Evolutionary conservation across 2,888 invertebrate species (phyloP), one percentile per base, ranked within the genome.

Genomic region (Cataglyphis livida): DNA sequence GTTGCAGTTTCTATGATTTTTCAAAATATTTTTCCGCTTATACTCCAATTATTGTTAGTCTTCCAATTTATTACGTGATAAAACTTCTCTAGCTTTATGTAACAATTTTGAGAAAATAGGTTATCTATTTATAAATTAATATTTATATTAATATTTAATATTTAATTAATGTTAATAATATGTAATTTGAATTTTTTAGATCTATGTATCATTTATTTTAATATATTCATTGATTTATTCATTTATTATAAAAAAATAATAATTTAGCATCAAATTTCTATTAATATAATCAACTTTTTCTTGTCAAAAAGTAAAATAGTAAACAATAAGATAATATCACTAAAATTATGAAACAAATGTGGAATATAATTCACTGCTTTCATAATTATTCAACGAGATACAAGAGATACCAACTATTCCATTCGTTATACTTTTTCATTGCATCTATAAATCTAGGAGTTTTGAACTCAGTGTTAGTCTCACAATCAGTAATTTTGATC

Each of bases 161-260:
- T 57, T 57, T 71, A 71, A 57, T 71, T 32, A 21, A 3, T 32
- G 54, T 54, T n/a, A 48, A 48, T 66, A n/a, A 48, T 68, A 3
- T 21, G 51, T 6, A 35, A 51, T 6, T 51, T 51, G 0, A 51
- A 44, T 61, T 9, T 25, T 38, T 57, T 57, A 0, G 41, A 44
- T 9, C 5, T 51, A 51, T n/a, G 15, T n/a, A 51, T 44, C 15
- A 44, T 44, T 51, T 51, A 51, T 48, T 18, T 48, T 18, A 1
- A 48, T 6, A 51, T 51, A 51, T 51, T 7, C 6, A 41, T 41
- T 12, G 1, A 35, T 35, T 12, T 6, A 35, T 35, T 35, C 32
- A 35, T 1, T 25, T 25, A 18, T 48, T 18, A 48, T 48, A 5
- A 18, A 41, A 10, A 41, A 44, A 38, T 12, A 59, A 68, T 51